These are phyloP conservation scores for Ormyrus labotus DNA, from an alignment of 2,888 invertebrate genomes.

Conservation along the genomic window DNA sequence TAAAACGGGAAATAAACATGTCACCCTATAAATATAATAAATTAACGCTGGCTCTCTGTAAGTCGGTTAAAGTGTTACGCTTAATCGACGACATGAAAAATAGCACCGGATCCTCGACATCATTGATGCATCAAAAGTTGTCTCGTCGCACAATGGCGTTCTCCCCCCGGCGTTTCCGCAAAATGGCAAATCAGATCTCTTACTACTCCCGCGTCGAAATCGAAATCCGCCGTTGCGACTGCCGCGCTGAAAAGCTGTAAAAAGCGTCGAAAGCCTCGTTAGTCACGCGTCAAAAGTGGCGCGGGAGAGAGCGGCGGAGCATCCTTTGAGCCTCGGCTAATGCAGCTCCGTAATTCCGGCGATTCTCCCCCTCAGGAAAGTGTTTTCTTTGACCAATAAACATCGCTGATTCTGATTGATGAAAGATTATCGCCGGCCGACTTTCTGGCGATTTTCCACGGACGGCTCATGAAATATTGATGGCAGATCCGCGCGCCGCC, in stretches of 20 bases:
- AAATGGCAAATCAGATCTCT: neutral
- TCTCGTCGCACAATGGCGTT: neutral
- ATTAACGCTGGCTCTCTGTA: no score
- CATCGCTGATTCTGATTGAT: slow-evolving; percentile 73
- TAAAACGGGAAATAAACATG: no score
- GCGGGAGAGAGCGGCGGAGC: no score
- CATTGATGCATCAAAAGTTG: slow-evolving; percentile 9
- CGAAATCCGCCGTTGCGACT: slow-evolving; percentile 13
- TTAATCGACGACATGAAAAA: no score
- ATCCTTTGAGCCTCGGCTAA: slow-evolving; percentile 27
- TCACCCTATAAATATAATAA: no score
- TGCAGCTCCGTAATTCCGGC: slow-evolving; percentile 1
- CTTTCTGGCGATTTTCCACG: slow-evolving; percentile 70
- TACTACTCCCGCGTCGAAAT: slow-evolving; percentile 7
- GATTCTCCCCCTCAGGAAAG: neutral
- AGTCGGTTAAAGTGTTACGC: no score
- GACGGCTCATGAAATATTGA: slow-evolving; percentile 73
- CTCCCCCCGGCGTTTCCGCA: no score
- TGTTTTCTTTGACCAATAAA: slow-evolving; percentile 21
- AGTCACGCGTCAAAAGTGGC: neutral
- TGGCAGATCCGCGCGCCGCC: slow-evolving; percentile 52
- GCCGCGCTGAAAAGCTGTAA: neutral
- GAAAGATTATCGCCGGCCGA: slow-evolving; percentile 71
- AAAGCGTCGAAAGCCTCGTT: neutral
- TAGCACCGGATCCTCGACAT: slow-evolving; percentile 12